phyloP scores from a whole-genome alignment of 2,113 vertebrate species.

The Nanorana parkeri region DNA sequence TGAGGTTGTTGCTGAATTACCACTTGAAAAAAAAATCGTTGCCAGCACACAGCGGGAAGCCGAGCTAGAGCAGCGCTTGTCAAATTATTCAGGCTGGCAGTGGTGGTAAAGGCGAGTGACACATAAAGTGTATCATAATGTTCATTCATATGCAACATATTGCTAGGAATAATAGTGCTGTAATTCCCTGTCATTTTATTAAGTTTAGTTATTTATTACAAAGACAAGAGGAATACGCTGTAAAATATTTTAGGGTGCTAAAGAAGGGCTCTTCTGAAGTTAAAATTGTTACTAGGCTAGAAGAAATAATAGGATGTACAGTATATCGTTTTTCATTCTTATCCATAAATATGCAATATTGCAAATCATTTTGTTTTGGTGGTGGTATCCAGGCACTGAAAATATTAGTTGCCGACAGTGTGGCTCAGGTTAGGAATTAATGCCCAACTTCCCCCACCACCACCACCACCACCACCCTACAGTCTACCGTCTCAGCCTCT shows the following conservation, averaged over 20 bases:
- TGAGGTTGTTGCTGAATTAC: conserved; percentile 56
- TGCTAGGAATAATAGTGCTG: neutral
- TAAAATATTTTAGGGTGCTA: neutral
- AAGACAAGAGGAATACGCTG: conserved; percentile 1
- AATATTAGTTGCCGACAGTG: too few species aligned
- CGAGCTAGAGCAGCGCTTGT: conserved; percentile 29
- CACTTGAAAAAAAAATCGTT: conserved; percentile 44
- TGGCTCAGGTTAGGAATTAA: too few species aligned
- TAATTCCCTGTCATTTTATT: conserved; percentile 8
- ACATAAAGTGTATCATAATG: conserved; percentile 38
- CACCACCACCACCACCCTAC: too few species aligned
- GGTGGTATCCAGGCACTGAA: too few species aligned
- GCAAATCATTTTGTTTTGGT: too few species aligned
- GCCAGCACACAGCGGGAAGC: conserved; percentile 40
- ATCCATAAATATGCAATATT: too few species aligned
- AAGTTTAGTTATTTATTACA: conserved; percentile 8
- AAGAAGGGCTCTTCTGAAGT: too few species aligned
- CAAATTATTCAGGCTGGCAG: conserved; percentile 40
- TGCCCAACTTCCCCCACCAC: too few species aligned
- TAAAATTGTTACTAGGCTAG: too few species aligned
- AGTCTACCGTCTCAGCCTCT: too few species aligned
- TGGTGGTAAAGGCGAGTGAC: conserved; percentile 34
- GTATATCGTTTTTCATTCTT: too few species aligned
- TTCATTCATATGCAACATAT: conserved; percentile 42
- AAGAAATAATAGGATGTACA: too few species aligned